Percentiles rank a stretch among this genome's conserved stretches.
phyloP scores from a whole-genome alignment of 1,140 invertebrate genomes.

The Drosophila aff. region DNA sequence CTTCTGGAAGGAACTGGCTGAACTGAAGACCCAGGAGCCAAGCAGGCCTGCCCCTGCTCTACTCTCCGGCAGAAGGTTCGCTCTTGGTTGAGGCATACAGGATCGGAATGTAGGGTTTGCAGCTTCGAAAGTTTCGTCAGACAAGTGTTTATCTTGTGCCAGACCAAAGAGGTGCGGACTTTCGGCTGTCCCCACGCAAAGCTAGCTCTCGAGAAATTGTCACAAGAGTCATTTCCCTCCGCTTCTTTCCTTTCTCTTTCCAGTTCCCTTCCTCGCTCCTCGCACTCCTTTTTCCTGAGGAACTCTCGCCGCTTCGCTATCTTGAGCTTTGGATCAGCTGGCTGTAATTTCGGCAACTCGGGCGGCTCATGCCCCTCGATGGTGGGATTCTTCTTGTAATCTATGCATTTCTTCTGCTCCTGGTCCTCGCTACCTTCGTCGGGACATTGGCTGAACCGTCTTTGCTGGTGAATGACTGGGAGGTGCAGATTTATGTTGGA shows the following conservation, averaged over 20 bases:
- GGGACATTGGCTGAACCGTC: not conserved
- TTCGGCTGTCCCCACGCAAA: not conserved
- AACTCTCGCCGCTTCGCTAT: not conserved
- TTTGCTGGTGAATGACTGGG: not conserved
- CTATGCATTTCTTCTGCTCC: not conserved
- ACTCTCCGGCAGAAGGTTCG: not conserved
- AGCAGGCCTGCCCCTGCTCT: not conserved
- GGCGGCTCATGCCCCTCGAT: not conserved
- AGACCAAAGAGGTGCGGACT: not conserved
- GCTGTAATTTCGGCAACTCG: not conserved
- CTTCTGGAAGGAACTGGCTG: not conserved
- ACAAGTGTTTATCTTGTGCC: not conserved
- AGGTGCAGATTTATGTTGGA: not conserved
- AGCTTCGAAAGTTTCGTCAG: not conserved
- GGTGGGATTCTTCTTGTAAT: constrained; percentile 6
- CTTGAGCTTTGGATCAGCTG: not conserved
- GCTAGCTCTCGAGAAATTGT: not conserved
- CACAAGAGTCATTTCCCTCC: not conserved
- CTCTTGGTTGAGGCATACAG: not conserved
- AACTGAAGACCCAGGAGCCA: not conserved
- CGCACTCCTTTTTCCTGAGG: not conserved
- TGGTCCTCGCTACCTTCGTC: not conserved
- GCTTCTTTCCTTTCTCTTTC: not conserved
- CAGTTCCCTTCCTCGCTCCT: not conserved
- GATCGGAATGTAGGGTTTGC: not conserved